Evolutionary conservation across 2,113 vertebrate genomes (phyloP).

Genomic region (Accipiter virgatus): DNA sequence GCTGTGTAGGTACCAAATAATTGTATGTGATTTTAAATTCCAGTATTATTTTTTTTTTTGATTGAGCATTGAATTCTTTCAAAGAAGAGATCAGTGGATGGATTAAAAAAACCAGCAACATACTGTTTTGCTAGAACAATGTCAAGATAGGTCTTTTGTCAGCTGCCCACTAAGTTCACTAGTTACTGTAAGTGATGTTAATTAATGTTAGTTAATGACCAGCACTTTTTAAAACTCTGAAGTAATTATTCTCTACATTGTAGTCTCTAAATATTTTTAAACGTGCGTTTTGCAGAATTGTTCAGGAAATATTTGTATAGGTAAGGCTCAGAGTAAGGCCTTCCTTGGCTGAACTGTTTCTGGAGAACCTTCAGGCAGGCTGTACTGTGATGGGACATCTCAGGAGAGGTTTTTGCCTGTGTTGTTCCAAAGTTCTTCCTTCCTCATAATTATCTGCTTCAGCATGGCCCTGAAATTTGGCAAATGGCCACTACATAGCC

Average conservation of each 20-base stretch:
- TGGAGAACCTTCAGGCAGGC: not conserved
- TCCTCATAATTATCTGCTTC: not conserved
- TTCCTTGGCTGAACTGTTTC: not conserved
- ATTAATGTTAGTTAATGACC: not conserved
- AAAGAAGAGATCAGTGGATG: not conserved
- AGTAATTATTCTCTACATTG: not conserved
- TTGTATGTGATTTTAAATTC: not conserved
- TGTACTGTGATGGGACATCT: not conserved
- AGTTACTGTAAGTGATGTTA: slow-evolving; percentile 17
- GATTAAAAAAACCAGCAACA: not conserved
- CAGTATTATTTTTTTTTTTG: not conserved
- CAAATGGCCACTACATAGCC: not conserved
- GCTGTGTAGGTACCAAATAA: not conserved
- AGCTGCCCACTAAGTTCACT: slow-evolving; percentile 5
- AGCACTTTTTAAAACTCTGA: not conserved
- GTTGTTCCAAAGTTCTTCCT: not conserved
- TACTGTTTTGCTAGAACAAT: not conserved
- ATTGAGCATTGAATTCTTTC: not conserved
- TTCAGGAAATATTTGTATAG: not conserved
- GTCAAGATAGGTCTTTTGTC: not conserved
- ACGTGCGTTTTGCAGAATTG: not conserved
- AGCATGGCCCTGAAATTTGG: not conserved
- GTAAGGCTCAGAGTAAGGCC: not conserved
- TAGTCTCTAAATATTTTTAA: slow-evolving; percentile 10
- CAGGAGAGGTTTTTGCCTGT: not conserved